phyloP scores from a whole-genome alignment of 2,113 vertebrate species.

The Orthonyx spaldingii region DNA sequence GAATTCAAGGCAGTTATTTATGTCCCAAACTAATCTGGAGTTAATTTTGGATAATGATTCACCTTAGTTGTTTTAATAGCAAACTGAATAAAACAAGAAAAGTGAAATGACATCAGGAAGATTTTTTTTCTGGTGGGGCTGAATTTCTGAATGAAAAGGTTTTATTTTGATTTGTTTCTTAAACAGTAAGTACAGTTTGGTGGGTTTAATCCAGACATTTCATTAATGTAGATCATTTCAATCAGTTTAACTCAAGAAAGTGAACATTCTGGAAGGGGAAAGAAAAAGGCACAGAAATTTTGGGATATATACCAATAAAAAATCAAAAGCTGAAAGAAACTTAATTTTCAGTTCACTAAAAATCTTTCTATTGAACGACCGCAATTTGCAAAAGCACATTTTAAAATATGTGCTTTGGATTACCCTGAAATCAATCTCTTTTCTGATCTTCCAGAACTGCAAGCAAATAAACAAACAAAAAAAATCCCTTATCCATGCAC shows the following conservation, averaged over 20 bases:
- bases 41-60: not conserved
- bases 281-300: not conserved
- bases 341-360: not conserved
- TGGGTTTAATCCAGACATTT: not conserved
- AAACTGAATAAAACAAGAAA: not conserved
- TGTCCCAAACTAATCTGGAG: not conserved
- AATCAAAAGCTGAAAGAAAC: not conserved
- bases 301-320: not conserved
- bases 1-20: not conserved
- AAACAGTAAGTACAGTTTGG: not conserved
- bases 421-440: not conserved
- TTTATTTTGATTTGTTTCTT: not conserved
- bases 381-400: not conserved
- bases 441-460: slow-evolving; percentile 1
- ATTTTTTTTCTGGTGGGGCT: not conserved
- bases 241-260: not conserved
- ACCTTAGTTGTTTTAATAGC: not conserved
- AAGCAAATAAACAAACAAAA: not conserved
- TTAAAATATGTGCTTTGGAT: not conserved
- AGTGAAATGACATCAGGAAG: not conserved
- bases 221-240: not conserved
- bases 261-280: not conserved
- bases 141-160: not conserved
- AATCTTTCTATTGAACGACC: not conserved
- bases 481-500: not conserved